Conservation (phyloP, 2,797 vertebrate species). For the Pseudomugil gertrudae region DNA sequence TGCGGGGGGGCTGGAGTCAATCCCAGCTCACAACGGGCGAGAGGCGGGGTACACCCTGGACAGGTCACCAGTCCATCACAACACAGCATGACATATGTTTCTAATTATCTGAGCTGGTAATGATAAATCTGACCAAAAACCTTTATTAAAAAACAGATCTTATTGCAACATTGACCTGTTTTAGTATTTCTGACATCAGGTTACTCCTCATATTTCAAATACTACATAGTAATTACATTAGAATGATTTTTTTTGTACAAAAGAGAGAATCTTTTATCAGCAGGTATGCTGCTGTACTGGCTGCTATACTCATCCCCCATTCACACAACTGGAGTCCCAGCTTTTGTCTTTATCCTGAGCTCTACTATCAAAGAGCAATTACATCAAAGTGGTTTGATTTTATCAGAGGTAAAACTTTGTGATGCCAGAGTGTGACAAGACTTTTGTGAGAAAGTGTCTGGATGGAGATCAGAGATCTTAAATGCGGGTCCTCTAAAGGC, state of each 20-base stretch:
- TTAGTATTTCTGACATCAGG: no score
- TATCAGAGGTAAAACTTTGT: conserved; percentile 53
- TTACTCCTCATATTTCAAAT: neutral
- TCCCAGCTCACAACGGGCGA: no score
- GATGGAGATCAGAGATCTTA: conserved; percentile 53
- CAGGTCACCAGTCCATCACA: no score
- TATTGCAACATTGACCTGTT: neutral
- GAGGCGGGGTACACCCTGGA: no score
- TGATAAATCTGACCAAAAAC: no score
- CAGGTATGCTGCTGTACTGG: conserved; percentile 9
- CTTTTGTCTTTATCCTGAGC: conserved; percentile 36
- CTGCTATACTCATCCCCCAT: conserved; percentile 26
- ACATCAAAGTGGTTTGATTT: conserved; percentile 63
- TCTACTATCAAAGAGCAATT: conserved; percentile 42
- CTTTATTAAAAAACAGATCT: no score
- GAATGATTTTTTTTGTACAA: neutral
- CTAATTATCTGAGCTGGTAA: no score
- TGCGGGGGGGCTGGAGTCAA: no score
- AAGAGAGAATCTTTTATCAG: neutral
- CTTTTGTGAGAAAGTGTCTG: conserved; percentile 39
- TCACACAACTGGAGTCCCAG: conserved; percentile 27
- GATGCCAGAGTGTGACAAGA: conserved; percentile 26
- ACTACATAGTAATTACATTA: neutral
- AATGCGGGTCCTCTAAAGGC: conserved; percentile 45
- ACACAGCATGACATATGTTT: no score